Base-by-base conservation (phyloP, 2,888 invertebrate genomes). In the Stenchaetothrips biformis region DNA sequence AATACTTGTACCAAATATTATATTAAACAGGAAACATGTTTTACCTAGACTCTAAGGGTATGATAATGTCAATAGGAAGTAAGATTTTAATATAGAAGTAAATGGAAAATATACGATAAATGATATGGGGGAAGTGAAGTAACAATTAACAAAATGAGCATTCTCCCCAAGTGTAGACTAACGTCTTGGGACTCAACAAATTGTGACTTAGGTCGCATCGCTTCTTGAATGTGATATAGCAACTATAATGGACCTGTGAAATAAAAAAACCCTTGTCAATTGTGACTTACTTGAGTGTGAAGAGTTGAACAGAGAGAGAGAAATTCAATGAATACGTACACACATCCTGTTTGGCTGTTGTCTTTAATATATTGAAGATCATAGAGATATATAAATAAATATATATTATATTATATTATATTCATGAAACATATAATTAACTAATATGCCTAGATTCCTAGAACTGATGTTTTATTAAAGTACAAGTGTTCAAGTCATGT, bases 1-100 rank as follows among this genome's bases (percentile, higher is more conserved):
- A 83, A 83, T 83, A 74, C 80, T 83, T 83, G 83, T 82, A 83
- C 83, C 83, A 83, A 83, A 83, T 82, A 83, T 82, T 82, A 83
- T 82, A 81, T 79, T 79, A 81, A 81, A 82, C 81, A 81, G 81
- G 83, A 83, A 74, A 74, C 67, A 74, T 74, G 67, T 74, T 74
- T 74, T 74, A 74, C 67, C 67, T 74, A 74, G 25, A 25, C 25
- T 74, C 67, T 74, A 74, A 74, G 67, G 67, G 67, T 74, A 74
- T 74, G 21, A 74, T 74, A 25, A 74, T 74, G 84, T 84, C 84
- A 84, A 81, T 84, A 84, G 84, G 78, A 82, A 80, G 77, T 83
- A 84, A 83, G 82, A 82, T 82, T 82, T 83, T 82, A 82, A 74
- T 74, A 25, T 74, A 74, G 67, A 21, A 74, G 67, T 74, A 18